phyloP scores from a whole-genome alignment of 2,113 vertebrate genomes.

The Daubentonia madagascariensis region DNA sequence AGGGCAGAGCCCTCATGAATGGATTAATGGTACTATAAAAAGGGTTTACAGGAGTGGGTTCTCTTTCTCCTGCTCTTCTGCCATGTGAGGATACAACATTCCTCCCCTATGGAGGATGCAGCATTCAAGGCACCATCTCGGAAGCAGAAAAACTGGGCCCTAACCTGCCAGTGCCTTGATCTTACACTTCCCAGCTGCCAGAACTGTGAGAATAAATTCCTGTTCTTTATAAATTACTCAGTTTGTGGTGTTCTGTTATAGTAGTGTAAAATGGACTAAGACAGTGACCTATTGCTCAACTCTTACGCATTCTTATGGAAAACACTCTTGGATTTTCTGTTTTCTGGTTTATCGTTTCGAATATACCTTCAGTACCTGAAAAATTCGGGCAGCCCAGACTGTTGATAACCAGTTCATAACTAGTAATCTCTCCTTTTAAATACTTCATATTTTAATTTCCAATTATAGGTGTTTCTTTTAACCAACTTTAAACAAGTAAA shows the following conservation, averaged over 20 bases:
- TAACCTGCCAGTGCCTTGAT: background rate
- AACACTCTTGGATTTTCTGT: background rate
- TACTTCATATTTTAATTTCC: background rate
- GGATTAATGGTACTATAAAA: background rate
- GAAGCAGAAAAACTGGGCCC: background rate
- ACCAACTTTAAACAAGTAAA: background rate
- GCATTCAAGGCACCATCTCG: background rate
- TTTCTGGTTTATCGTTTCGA: background rate
- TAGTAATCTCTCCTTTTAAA: constrained; percentile 8
- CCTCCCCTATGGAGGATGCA: background rate
- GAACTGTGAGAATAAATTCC: background rate
- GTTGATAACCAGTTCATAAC: background rate
- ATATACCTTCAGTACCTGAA: background rate
- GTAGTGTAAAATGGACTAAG: background rate
- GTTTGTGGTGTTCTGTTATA: background rate
- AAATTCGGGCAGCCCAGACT: background rate
- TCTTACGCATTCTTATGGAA: background rate
- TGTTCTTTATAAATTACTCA: background rate
- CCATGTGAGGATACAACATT: background rate
- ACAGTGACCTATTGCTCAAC: background rate
- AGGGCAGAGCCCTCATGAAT: background rate
- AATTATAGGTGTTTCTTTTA: background rate
- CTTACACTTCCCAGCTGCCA: background rate
- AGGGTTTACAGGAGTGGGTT: background rate
- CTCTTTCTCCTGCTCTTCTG: background rate